phyloP scores from a whole-genome alignment of 2,888 invertebrate genomes.

The Cinara cedri region DNA sequence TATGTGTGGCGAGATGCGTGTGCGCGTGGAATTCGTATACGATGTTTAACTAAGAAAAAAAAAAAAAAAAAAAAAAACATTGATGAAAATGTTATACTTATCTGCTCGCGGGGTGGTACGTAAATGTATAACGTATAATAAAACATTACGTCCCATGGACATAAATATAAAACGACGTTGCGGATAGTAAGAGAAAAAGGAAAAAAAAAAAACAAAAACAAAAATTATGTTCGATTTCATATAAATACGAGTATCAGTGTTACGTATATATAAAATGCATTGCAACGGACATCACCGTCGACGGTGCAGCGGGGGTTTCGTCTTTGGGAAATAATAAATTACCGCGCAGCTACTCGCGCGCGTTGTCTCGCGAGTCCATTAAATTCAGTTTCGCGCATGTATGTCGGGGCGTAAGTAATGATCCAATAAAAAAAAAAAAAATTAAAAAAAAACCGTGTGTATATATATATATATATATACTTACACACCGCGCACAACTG shows the following conservation, averaged over 20 bases:
- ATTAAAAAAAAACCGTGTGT: background rate
- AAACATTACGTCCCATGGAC: conserved; percentile 7
- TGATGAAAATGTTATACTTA: conserved; percentile 34
- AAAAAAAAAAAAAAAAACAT: background rate
- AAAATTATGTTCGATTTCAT: conserved; percentile 34
- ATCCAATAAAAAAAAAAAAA: conserved; percentile 27
- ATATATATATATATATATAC: conserved; percentile 7
- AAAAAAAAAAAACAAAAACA: too few relatives aligned
- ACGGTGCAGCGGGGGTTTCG: background rate
- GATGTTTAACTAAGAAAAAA: background rate
- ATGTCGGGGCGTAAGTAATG: conserved; percentile 41
- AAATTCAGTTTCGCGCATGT: conserved; percentile 40
- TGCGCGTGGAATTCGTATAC: background rate
- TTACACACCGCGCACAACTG: conserved; percentile 1
- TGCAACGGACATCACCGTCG: background rate
- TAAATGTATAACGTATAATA: background rate
- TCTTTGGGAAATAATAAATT: conserved; percentile 31
- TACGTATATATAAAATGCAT: background rate
- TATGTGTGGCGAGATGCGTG: background rate
- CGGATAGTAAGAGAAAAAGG: background rate
- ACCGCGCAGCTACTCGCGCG: conserved; percentile 8
- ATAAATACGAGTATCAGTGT: background rate
- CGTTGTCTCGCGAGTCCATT: conserved; percentile 34
- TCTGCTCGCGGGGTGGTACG: background rate
- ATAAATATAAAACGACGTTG: conserved; percentile 9